Evolutionary conservation across 2,888 invertebrate genomes (phyloP), one percentile per base, ranked within the genome.

Genomic region (Agonopterix arenella): DNA sequence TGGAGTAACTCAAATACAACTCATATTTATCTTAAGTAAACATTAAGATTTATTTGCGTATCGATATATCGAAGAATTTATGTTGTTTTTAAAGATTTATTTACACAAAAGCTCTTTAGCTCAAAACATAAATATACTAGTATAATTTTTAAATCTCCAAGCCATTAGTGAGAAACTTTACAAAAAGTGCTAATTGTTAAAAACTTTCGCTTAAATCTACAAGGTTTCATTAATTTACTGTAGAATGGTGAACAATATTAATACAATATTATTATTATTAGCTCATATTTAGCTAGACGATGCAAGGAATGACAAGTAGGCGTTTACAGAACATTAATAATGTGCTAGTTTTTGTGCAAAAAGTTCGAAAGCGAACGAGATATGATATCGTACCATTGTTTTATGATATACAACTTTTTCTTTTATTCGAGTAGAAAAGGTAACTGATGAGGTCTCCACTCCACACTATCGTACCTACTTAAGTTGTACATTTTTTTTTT

Each of bases 21-120:
- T 28, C 28, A 28, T 28, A 2, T 28, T 28, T 28, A 28, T 28
- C 28, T 5, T 10, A 46, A 28, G 11, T 4, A 10, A 40, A 40
- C 10, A 48, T 2, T 5, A 8, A n/a, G 43, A 4, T 48, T 28
- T 61, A 68, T 73, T 70, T 66, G 66, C 64, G 61, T 67, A 68
- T 57, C 52, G 44, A 46, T 46, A 54, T 53, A 52, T 59, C 52
- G 36, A 28, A 53, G 58, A 55, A 57, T 57, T 53, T 52, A 46
- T 44, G 47, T 40, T 56, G 52, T 57, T 57, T 55, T 51, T 28
- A 49, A 49, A 47, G 47, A 50, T 56, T 52, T 51, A 52, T 47
- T 48, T 37, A 4, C 42, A 43, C 45, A 13, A 42, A 28, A 11
- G 36, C 11, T 36, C 11, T 46, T 38, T 46, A 13, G 2, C n/a